Conservation (phyloP, 1,140 invertebrate genomes). For the Drosophila nasuta region DNA sequence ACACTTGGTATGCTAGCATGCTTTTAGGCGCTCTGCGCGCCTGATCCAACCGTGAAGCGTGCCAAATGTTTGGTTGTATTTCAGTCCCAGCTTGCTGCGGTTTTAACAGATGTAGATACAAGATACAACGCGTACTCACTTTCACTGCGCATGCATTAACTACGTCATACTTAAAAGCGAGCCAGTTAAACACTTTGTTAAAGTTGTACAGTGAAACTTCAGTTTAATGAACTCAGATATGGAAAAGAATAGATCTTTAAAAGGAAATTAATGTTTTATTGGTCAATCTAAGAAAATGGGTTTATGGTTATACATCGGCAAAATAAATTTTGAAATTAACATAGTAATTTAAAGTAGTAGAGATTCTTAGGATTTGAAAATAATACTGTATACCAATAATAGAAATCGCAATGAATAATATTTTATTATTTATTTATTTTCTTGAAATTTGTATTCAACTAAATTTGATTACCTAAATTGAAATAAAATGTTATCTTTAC, state of each 20-base stretch:
- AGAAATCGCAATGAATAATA: no score
- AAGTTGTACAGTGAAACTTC: constrained; percentile 4
- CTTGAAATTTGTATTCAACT: no score
- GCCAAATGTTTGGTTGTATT: constrained; percentile 80
- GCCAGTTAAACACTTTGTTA: not conserved
- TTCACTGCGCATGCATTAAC: constrained; percentile 1
- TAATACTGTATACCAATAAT: no score
- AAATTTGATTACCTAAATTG: no score
- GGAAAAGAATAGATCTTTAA: not conserved
- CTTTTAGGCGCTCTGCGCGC: constrained; percentile 79
- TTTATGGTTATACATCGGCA: no score
- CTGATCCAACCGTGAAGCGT: constrained; percentile 67
- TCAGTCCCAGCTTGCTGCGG: constrained; percentile 43
- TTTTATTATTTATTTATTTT: no score
- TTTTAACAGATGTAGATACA: constrained; percentile 29
- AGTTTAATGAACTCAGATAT: not conserved
- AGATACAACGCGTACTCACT: not conserved
- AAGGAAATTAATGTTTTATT: no score
- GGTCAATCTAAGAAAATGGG: no score
- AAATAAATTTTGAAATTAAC: no score
- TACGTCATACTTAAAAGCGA: not conserved
- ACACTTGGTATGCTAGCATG: constrained; percentile 39
- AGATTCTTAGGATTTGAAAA: no score
- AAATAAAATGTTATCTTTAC: no score
- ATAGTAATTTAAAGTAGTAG: no score